These are phyloP conservation scores for Lates japonicus DNA, from an alignment of 2,797 vertebrate genomes.

Conservation along the genomic window DNA sequence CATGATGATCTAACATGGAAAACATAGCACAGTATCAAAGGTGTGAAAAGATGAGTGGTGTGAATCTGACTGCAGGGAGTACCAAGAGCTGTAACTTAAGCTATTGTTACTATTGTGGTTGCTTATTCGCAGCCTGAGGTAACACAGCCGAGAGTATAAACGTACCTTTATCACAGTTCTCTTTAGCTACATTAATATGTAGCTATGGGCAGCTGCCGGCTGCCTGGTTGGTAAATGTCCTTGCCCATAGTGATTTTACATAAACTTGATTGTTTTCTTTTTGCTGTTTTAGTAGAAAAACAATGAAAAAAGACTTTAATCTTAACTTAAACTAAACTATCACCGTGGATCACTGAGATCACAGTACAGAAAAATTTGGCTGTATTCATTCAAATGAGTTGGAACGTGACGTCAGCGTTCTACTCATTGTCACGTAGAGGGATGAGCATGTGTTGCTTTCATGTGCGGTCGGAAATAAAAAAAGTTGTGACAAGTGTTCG, in stretches of 20 bases:
- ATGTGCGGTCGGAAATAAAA: background rate
- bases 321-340: background rate
- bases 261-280: too few relatives aligned
- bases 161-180: background rate
- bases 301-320: too few relatives aligned
- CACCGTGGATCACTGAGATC: background rate
- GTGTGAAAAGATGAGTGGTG: conserved; percentile 9
- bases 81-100: background rate
- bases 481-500: rapidly evolving
- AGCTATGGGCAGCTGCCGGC: too few relatives aligned
- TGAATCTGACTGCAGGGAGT: background rate
- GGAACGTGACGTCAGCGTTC: conserved; percentile 62
- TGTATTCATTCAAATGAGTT: conserved; percentile 49
- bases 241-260: background rate
- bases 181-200: too few relatives aligned
- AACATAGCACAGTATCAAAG: conserved; percentile 2
- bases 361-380: background rate
- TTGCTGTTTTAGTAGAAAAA: too few relatives aligned
- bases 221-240: too few relatives aligned
- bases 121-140: background rate
- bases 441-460: conserved; percentile 43
- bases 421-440: conserved; percentile 25
- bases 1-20: background rate
- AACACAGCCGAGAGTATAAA: background rate
- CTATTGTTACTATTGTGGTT: background rate